Evolutionary conservation across 2,888 invertebrate species (phyloP).

Genomic region (Bugula neritina): DNA sequence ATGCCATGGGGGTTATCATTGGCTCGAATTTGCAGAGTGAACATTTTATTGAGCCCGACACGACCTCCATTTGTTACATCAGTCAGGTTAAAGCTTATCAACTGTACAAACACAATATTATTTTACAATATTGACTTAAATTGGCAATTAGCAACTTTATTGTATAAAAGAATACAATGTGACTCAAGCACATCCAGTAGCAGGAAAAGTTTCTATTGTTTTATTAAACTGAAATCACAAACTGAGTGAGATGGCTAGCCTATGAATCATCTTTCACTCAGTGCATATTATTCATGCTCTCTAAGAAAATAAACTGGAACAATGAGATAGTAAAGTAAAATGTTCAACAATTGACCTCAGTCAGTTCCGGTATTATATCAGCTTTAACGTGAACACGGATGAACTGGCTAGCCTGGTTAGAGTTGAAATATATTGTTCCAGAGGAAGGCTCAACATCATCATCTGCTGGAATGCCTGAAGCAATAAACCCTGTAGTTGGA

Average conservation of each 20-base stretch:
- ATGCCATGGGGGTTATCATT: slow-evolving; percentile 50
- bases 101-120: slow-evolving; percentile 32
- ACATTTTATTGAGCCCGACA: slow-evolving; percentile 36
- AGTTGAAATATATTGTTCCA: slow-evolving; percentile 45
- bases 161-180: too few relatives aligned
- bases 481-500: too few relatives aligned
- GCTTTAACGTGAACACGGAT: slow-evolving; percentile 40
- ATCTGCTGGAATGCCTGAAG: slow-evolving; percentile 30
- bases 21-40: slow-evolving; percentile 40
- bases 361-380: slow-evolving; percentile 44
- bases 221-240: too few relatives aligned
- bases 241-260: too few relatives aligned
- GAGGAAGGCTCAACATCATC: slow-evolving; percentile 43
- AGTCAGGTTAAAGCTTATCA: slow-evolving; percentile 38
- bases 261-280: too few relatives aligned
- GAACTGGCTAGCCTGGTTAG: slow-evolving; percentile 40
- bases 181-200: too few relatives aligned
- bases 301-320: too few relatives aligned
- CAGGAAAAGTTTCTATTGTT: too few relatives aligned
- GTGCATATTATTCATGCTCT: too few relatives aligned
- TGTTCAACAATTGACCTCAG: too few relatives aligned
- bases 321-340: too few relatives aligned
- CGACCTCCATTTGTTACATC: slow-evolving; percentile 40
- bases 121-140: neutral
- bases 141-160: too few relatives aligned